These are phyloP conservation scores for Apis florea DNA, from an alignment of 1,140 invertebrate species.

Conservation along the genomic window DNA sequence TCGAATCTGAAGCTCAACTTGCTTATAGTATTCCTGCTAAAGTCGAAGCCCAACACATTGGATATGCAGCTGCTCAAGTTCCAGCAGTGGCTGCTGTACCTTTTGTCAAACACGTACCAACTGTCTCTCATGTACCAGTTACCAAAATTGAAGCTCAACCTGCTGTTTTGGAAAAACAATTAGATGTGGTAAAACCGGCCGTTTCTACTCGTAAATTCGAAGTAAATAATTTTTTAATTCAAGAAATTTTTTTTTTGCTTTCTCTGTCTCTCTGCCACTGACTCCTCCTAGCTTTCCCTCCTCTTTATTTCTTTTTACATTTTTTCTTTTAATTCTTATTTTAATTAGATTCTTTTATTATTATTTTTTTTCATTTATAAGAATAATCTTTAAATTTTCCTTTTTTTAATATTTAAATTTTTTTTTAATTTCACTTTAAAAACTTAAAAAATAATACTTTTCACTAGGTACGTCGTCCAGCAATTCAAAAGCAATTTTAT, in stretches of 20 bases:
- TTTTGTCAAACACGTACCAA: conserved; percentile 79
- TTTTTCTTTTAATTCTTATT: neutral
- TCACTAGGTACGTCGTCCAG: conserved; percentile 82
- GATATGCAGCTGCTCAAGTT: conserved; percentile 71
- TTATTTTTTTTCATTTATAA: neutral
- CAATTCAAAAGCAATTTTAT: conserved; percentile 85
- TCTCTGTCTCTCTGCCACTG: neutral
- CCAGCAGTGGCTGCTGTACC: conserved; percentile 76
- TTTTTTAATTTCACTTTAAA: neutral
- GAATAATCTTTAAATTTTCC: too few species aligned
- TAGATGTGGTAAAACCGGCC: conserved; percentile 81
- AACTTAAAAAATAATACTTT: neutral
- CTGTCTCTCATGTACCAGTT: conserved; percentile 80
- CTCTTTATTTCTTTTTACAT: too few species aligned
- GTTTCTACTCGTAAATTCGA: conserved; percentile 79
- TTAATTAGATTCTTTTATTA: neutral
- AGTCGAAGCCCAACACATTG: conserved; percentile 71
- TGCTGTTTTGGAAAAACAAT: conserved; percentile 80
- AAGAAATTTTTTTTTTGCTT: neutral
- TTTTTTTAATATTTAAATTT: neutral
- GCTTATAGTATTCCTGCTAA: conserved; percentile 66
- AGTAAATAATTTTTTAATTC: conserved; percentile 55
- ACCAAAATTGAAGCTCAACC: conserved; percentile 80
- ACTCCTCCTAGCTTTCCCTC: neutral
- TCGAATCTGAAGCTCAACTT: conserved; percentile 63